These are phyloP conservation scores for Chiroxiphia lanceolata DNA, from an alignment of 2,797 vertebrate genomes.

Conservation along the genomic window DNA sequence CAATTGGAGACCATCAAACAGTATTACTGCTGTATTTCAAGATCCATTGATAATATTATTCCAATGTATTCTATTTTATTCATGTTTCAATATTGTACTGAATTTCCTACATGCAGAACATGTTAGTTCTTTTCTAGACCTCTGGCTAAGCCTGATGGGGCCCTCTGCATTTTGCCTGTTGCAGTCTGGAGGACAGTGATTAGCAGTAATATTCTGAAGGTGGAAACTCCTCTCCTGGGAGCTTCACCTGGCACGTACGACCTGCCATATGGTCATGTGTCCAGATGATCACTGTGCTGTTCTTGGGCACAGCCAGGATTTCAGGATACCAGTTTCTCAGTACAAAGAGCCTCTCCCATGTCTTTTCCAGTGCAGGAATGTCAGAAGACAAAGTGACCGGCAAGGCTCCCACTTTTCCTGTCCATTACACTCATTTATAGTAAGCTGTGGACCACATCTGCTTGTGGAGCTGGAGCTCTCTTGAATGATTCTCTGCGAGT, in stretches of 20 bases:
- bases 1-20: neutral
- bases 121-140: neutral
- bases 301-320: neutral
- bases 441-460: neutral
- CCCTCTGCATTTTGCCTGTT: neutral
- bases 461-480: neutral
- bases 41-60: neutral
- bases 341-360: neutral
- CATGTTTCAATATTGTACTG: neutral
- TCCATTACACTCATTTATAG: neutral
- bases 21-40: neutral
- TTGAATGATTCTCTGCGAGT: neutral
- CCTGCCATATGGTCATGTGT: neutral
- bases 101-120: rapidly evolving
- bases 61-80: neutral
- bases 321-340: neutral
- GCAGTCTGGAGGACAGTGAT: neutral
- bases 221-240: neutral
- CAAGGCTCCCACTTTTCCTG: neutral
- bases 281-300: neutral
- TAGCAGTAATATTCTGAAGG: neutral
- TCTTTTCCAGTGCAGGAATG: neutral
- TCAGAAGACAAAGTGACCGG: neutral
- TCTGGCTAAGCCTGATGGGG: neutral
- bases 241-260: neutral